Evolutionary conservation across 2,888 invertebrate species (phyloP), one percentile per base, ranked within the genome.

Genomic region (Autographa pulchrina): DNA sequence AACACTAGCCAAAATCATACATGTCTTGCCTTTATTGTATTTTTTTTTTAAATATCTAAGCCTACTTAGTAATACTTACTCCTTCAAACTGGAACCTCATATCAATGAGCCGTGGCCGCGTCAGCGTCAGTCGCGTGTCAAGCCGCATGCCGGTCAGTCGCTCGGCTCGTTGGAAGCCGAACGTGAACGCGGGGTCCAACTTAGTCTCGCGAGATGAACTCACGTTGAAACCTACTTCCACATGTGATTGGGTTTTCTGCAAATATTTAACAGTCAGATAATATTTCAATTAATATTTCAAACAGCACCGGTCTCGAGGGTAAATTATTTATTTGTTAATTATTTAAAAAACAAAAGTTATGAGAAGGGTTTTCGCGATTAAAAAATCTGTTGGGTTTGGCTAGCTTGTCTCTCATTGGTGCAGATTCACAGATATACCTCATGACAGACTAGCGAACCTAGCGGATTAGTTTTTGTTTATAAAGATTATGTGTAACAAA

Each of bases 141-240:
- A 98, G 86, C 87, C 96, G 96, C 73, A 97, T 90, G 62, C 97
- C 96, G 70, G 97, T 97, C 62, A 96, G 95, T 25, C 96, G 96
- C 74, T 96, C 96, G 0, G 97, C 96, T 52, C 97, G 96, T 0
- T 96, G 96, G 84, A 97, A 96, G 7, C 96, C 93, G 65, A 97
- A 94, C 31, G 97, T 96, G 31, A 98, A 96, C 5, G 97, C 97
- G 32, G 97, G 96, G 43, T 95, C 93, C 0, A 96, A 91, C 78
- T 97, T 96, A 59, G 93, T 93, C 60, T 97, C 96, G 0, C 97
- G 96, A 5, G 97, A 97, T 14, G 97, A 96, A 75, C 97, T 97
- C 56, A 98, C 96, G 79, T 97, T 97, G 58, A 97, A 92, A n/a
- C 96, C 96, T 25, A 97, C 92, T 86, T 98, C 98, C 0, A 97